Percentiles rank a stretch among this genome's conserved stretches.
These are phyloP conservation scores for Lepidonotus clava DNA, from an alignment of 2,888 invertebrate genomes.

Conservation along the genomic window DNA sequence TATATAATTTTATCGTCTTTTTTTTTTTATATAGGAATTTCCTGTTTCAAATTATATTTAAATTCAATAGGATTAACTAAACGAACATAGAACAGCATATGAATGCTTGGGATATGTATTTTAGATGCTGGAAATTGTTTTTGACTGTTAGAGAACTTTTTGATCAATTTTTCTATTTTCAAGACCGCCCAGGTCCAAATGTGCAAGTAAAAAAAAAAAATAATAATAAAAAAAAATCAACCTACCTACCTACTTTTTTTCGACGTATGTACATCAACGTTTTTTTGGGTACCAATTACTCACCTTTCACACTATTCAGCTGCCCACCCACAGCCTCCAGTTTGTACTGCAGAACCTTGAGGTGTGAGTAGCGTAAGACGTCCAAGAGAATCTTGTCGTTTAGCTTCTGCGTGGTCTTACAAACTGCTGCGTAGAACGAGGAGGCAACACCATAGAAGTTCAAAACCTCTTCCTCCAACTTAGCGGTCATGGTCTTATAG, in stretches of 20 bases:
- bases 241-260: too few species aligned
- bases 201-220: background rate
- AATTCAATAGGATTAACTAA: too few species aligned
- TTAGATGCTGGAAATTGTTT: too few species aligned
- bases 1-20: too few species aligned
- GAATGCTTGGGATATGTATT: too few species aligned
- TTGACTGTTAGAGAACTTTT: too few species aligned
- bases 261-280: background rate
- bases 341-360: conserved; percentile 17
- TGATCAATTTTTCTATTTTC: too few species aligned
- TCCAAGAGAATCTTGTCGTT: background rate
- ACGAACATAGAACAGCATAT: too few species aligned
- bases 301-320: background rate
- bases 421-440: background rate
- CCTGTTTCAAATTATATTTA: too few species aligned
- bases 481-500: background rate
- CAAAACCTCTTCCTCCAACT: background rate
- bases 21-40: too few species aligned
- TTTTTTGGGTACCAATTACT: background rate
- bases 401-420: background rate
- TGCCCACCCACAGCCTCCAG: background rate
- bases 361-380: background rate
- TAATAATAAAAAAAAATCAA: background rate
- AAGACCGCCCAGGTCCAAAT: too few species aligned
- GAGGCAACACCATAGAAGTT: background rate